These are phyloP conservation scores for Lumbricus terrestris DNA, from an alignment of 2,888 invertebrate genomes.

Conservation along the genomic window DNA sequence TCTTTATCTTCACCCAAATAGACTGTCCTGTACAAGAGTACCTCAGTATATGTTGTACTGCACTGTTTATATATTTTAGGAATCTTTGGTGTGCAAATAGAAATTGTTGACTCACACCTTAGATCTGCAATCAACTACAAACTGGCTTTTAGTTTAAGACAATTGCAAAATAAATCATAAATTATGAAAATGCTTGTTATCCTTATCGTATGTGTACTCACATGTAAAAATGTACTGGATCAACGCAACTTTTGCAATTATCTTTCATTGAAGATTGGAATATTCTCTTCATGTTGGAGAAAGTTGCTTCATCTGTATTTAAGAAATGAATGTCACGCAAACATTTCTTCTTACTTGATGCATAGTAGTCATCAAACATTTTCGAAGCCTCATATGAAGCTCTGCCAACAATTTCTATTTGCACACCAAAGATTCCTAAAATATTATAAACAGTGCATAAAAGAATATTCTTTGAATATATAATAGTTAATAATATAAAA, in stretches of 20 bases:
- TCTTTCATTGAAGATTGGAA: neutral
- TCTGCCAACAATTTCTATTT: neutral
- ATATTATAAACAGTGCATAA: neutral
- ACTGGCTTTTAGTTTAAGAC: too few relatives aligned
- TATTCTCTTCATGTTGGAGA: neutral
- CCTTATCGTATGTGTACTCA: too few relatives aligned
- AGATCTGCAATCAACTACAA: too few relatives aligned
- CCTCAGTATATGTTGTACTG: too few relatives aligned
- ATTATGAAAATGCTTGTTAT: too few relatives aligned
- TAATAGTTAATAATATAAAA: neutral
- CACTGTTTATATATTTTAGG: neutral
- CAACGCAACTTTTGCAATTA: neutral
- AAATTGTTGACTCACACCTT: slow-evolving; percentile 11
- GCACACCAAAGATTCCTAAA: neutral
- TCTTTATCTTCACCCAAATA: too few relatives aligned
- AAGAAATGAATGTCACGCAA: neutral
- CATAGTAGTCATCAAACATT: neutral
- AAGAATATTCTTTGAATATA: neutral
- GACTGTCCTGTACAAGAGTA: too few relatives aligned
- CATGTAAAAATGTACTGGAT: neutral
- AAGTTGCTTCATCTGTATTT: neutral
- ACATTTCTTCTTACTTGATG: neutral
- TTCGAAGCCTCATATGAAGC: neutral
- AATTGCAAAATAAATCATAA: too few relatives aligned
- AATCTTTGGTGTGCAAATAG: neutral